phyloP scores from a whole-genome alignment of 2,888 invertebrate species.

The Agrilus mali region DNA sequence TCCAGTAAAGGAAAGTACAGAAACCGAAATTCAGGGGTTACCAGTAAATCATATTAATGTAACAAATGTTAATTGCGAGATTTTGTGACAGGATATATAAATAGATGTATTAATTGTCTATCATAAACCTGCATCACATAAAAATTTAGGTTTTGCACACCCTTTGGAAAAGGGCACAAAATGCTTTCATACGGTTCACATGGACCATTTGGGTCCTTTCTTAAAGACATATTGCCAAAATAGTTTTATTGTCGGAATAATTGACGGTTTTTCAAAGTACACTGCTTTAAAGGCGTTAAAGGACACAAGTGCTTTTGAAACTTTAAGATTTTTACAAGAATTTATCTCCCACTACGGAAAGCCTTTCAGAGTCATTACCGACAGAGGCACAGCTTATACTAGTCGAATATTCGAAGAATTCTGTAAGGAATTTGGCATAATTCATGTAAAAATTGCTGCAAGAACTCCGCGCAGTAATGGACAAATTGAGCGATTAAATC shows the following conservation, averaged over 20 bases:
- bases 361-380: slow-evolving; percentile 8
- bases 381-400: slow-evolving; percentile 8
- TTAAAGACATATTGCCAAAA: slow-evolving; percentile 21
- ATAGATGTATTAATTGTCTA: slow-evolving; percentile 19
- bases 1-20: slow-evolving; percentile 9
- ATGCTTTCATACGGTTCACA: slow-evolving; percentile 28
- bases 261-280: slow-evolving; percentile 20
- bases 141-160: slow-evolving; percentile 14
- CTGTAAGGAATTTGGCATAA: slow-evolving; percentile 5
- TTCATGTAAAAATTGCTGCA: slow-evolving; percentile 8
- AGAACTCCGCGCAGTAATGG: slow-evolving; percentile 9
- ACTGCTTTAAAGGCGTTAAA: slow-evolving; percentile 6
- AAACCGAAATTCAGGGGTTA: slow-evolving; percentile 8
- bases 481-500: slow-evolving; percentile 7
- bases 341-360: slow-evolving; percentile 6
- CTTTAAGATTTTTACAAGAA: slow-evolving; percentile 3
- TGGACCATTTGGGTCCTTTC: slow-evolving; percentile 31
- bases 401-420: slow-evolving; percentile 3
- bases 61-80: slow-evolving; percentile 13
- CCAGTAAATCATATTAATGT: slow-evolving; percentile 7
- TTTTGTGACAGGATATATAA: slow-evolving; percentile 19
- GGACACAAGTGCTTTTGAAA: neutral
- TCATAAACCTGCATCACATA: slow-evolving; percentile 16
- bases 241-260: slow-evolving; percentile 17
- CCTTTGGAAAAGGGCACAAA: slow-evolving; percentile 25